Evolutionary conservation across 2,113 vertebrate species (phyloP).

Genomic region (Ascaphus truei): DNA sequence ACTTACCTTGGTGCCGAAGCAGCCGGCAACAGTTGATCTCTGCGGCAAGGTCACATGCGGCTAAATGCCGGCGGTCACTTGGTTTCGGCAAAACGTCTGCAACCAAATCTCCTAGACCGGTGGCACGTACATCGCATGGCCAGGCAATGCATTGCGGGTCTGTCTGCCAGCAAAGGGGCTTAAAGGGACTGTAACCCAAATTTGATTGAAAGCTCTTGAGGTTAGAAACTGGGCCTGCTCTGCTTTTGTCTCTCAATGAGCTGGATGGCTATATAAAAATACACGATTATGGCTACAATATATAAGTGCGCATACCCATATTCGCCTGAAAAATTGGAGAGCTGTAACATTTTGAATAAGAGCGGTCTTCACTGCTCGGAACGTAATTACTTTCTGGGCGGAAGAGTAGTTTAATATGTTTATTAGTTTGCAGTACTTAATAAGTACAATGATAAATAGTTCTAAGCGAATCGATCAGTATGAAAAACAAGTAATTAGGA

Average conservation of each 20-base stretch:
- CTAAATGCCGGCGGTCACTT: too few species aligned
- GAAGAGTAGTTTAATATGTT: constrained; percentile 35
- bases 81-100: too few species aligned
- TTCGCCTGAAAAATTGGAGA: constrained; percentile 19
- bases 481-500: constrained; percentile 36
- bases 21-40: too few species aligned
- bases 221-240: background rate
- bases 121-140: too few species aligned
- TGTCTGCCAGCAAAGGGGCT: too few species aligned
- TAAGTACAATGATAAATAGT: constrained; percentile 34
- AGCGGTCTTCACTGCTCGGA: constrained; percentile 3
- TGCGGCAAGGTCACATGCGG: too few species aligned
- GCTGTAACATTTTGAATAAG: constrained; percentile 28
- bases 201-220: too few species aligned
- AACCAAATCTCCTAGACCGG: too few species aligned
- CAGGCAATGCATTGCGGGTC: too few species aligned
- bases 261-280: background rate
- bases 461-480: constrained; percentile 28
- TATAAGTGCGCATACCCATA: background rate
- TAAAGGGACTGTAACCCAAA: too few species aligned
- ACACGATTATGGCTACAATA: background rate
- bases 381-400: constrained; percentile 32
- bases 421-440: constrained; percentile 33
- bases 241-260: background rate
- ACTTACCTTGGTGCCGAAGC: too few species aligned